These are phyloP conservation scores for Engraulis encrasicolus DNA, from an alignment of 2,113 vertebrate genomes.

Conservation along the genomic window DNA sequence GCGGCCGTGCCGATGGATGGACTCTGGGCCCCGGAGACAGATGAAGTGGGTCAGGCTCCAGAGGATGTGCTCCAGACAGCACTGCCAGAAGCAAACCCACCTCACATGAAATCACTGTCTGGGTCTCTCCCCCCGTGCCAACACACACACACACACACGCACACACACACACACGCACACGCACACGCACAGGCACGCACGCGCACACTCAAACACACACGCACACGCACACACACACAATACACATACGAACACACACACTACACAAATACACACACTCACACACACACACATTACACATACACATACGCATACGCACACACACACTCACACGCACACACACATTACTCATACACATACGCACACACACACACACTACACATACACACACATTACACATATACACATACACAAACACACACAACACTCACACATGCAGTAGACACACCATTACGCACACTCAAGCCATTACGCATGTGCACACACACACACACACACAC, in stretches of 20 bases:
- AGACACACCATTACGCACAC: not conserved
- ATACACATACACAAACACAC: no score
- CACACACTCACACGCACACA: no score
- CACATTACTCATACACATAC: no score
- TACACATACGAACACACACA: no score
- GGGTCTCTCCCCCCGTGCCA: slow-evolving; percentile 57
- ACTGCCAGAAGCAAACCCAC: slow-evolving; percentile 43
- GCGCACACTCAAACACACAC: slow-evolving; percentile 38
- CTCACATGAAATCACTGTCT: slow-evolving; percentile 66
- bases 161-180: not conserved
- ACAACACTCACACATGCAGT: not conserved
- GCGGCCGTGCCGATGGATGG: no score
- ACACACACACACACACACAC: slow-evolving; percentile 40
- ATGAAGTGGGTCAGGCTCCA: slow-evolving; percentile 43
- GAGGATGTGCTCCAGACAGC: slow-evolving; percentile 38
- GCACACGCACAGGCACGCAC: not conserved
- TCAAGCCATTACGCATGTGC: not conserved
- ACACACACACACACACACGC: slow-evolving; percentile 51
- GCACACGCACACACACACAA: not conserved
- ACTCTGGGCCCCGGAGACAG: not conserved
- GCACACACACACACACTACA: no score
- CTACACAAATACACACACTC: not conserved
- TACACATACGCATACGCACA: no score
- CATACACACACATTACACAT: no score
- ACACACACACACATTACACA: not conserved